Percentiles rank a stretch among this genome's conserved stretches.
Evolutionary conservation across 2,888 invertebrate genomes (phyloP).

Genomic region (Molorchus minor): DNA sequence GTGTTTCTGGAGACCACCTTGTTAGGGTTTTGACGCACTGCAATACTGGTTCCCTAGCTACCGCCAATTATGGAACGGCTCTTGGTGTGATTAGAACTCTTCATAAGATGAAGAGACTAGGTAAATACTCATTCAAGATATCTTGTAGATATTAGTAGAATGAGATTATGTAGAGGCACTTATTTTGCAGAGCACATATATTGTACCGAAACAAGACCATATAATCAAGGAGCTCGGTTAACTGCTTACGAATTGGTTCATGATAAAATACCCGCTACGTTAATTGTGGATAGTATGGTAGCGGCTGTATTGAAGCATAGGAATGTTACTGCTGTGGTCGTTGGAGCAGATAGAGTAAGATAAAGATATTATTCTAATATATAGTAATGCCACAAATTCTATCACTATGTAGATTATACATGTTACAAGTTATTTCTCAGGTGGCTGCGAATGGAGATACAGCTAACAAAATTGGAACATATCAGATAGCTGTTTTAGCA

Average conservation of each 20-base stretch:
- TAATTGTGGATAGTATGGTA: constrained; percentile 96
- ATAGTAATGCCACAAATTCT: too few relatives aligned
- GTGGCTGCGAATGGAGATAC: constrained; percentile 97
- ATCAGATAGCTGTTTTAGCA: constrained; percentile 93
- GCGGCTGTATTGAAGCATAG: constrained; percentile 87
- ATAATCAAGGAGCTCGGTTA: constrained; percentile 95
- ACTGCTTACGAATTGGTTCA: constrained; percentile 96
- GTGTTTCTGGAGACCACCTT: constrained; percentile 66
- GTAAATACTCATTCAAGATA: constrained; percentile 33
- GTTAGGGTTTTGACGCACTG: constrained; percentile 93
- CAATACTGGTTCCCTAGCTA: constrained; percentile 98
- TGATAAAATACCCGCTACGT: constrained; percentile 89
- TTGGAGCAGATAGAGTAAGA: constrained; percentile 92
- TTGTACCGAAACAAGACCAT: constrained; percentile 97
- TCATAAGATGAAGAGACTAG: constrained; percentile 66
- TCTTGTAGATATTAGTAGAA: not conserved
- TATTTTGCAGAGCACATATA: constrained; percentile 80
- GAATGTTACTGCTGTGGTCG: constrained; percentile 90
- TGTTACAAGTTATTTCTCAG: too few relatives aligned
- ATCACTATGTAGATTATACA: constrained; percentile 1
- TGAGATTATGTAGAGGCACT: not conserved
- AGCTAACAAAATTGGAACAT: constrained; percentile 98
- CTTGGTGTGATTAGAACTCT: constrained; percentile 93
- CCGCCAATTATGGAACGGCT: constrained; percentile 97
- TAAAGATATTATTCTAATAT: constrained; percentile 48